Evolutionary conservation across 2,113 vertebrate species (phyloP), one percentile per base, ranked within the genome.

Genomic region (Prinia subflava): DNA sequence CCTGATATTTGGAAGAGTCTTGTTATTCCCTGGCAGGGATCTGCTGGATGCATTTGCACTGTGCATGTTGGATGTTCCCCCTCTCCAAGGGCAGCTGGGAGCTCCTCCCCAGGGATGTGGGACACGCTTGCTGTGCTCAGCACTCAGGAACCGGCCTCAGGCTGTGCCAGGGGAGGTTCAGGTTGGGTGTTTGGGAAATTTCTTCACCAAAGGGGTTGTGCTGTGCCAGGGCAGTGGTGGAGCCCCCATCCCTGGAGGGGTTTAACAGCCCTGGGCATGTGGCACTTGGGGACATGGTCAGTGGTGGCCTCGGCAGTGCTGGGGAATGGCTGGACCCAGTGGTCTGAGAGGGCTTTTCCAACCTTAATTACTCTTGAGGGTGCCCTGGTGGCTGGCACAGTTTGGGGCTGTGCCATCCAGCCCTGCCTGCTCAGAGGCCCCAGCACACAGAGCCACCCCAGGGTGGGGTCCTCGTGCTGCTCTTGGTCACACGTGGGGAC

Each of bases 391-490:
- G 52, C 59, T 16, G 60, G 24, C 57, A 13, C 10, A 10, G 1
- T 14, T 33, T 2, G 1, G 41, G 37, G 22, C 41, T 71, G 52
- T 17, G 89, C 31, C 76, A 5, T 12, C 55, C 67, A 37, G 3
- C 20, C 23, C 16, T 1, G 10, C 2, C 6, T 5, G 14, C 4
- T 21, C 47, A 41, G 52, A 28, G 24, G 7, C 13, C 24, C 59
- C 19, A 39, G 35, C 35, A 39, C 59, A 24, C 53, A 4, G 53
- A 12, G 52, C 11, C 7, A 20, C 7, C 35, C 24, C 11, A 18
- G 35, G 8, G 25, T 2, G 28, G 28, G 11, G 1, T 39, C 59
- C 55, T 20, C 0, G 0, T 0, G 16, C 28, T 31, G 33, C 30
- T 30, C 37, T 9, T 46, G 3, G 57, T 11, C 30, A 2, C 3